Percentiles rank a stretch among this genome's conserved stretches.
Evolutionary conservation across 2,113 vertebrate species (phyloP).

Genomic region (Otolemur garnettii): DNA sequence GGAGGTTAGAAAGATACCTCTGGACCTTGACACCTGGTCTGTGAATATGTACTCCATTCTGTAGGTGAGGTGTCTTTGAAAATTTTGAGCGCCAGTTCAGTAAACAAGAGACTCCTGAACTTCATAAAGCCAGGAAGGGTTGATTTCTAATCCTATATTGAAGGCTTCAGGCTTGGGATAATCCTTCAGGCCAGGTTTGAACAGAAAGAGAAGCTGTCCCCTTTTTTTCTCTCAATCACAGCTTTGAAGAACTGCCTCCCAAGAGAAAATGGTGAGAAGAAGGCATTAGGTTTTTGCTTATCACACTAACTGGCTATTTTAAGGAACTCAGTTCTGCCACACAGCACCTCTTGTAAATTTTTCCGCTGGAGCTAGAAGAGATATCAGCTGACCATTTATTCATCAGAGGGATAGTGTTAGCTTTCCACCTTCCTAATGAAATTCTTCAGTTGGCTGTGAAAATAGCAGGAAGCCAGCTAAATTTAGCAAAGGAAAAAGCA

Average conservation of each 20-base stretch:
- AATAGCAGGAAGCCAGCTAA: conserved; percentile 75
- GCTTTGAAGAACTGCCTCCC: not conserved
- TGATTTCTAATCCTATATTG: not conserved
- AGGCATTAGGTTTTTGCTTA: not conserved
- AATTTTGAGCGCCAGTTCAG: not conserved
- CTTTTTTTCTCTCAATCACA: not conserved
- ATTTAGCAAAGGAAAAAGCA: conserved; percentile 80
- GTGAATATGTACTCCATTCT: not conserved
- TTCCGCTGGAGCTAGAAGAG: conserved; percentile 75
- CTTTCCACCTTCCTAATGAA: conserved; percentile 83
- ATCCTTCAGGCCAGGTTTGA: not conserved
- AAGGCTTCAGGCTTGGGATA: not conserved
- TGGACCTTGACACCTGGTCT: not conserved
- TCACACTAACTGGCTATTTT: conserved; percentile 45
- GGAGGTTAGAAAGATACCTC: not conserved
- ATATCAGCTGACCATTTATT: conserved; percentile 79
- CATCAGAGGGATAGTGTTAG: conserved; percentile 74
- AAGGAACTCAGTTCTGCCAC: conserved; percentile 39
- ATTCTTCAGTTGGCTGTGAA: conserved; percentile 79
- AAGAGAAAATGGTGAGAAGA: not conserved
- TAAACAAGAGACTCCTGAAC: not conserved
- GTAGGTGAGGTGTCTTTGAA: not conserved
- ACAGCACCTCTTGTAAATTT: conserved; percentile 70
- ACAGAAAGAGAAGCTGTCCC: not conserved
- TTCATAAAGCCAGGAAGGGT: not conserved